Conservation (phyloP, 2,797 vertebrate genomes). For the Melanotaenia maccullochi region DNA sequence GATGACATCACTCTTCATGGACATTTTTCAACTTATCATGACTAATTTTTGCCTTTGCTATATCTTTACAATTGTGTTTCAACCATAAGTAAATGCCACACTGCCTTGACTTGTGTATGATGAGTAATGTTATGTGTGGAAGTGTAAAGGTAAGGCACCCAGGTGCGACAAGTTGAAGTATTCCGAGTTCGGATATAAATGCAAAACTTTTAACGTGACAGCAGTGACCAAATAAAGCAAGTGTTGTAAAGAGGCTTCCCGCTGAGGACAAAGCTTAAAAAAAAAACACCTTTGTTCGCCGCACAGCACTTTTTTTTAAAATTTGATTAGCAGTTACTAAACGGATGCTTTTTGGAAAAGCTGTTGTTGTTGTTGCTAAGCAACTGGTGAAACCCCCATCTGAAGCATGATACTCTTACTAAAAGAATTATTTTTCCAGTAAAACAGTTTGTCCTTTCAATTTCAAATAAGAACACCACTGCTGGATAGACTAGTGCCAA, state of each 20-base stretch:
- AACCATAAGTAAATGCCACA: not conserved
- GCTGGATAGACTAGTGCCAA: constrained; percentile 28
- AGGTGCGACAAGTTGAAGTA: not conserved
- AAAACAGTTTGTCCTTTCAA: constrained; percentile 68
- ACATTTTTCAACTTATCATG: not conserved
- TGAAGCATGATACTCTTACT: constrained; percentile 63
- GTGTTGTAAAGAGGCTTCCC: constrained; percentile 30
- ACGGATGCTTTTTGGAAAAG: constrained; percentile 76
- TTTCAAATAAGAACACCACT: constrained; percentile 41
- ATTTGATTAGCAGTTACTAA: constrained; percentile 60
- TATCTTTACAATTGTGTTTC: not conserved
- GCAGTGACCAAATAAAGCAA: constrained; percentile 36
- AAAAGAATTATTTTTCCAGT: constrained; percentile 69
- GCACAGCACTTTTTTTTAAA: constrained; percentile 36
- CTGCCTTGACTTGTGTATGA: not conserved
- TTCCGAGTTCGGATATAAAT: constrained; percentile 10
- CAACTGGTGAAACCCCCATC: constrained; percentile 69
- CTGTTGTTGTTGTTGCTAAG: constrained; percentile 79
- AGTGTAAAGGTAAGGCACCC: not conserved
- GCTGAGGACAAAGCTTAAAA: constrained; percentile 42
- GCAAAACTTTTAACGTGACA: constrained; percentile 20
- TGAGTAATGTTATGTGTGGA: not conserved
- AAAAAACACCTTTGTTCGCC: constrained; percentile 64
- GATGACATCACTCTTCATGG: not conserved
- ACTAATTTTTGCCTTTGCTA: not conserved